A percentile compares a stretch with the other conserved stretches of the same genome.
These are phyloP conservation scores for Laticauda laticaudata DNA, from an alignment of 2,113 vertebrate species.

Conservation along the genomic window DNA sequence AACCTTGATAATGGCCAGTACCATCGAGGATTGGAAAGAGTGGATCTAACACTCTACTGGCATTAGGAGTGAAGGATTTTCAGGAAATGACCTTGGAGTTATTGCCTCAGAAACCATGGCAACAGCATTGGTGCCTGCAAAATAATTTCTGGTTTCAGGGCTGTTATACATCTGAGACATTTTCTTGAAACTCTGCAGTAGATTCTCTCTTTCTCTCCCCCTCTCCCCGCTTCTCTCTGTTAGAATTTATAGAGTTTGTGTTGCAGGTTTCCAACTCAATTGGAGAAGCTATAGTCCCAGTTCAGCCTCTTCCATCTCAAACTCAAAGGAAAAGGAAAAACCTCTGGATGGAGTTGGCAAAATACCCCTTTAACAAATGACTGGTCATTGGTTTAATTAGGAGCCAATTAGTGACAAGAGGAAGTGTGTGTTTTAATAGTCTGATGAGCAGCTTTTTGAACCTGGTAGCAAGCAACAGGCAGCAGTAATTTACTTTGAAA, in stretches of 20 bases:
- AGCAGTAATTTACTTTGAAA: neutral
- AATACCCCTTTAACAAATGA: slow-evolving; percentile 26
- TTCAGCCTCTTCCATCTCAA: neutral
- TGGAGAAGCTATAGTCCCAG: neutral
- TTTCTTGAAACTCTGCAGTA: slow-evolving; percentile 15
- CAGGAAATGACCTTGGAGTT: slow-evolving; percentile 59
- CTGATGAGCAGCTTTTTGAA: neutral
- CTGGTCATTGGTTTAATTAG: neutral
- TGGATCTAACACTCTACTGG: neutral
- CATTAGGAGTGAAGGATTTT: slow-evolving; percentile 29
- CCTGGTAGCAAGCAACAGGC: neutral
- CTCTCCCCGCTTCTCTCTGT: too few species aligned
- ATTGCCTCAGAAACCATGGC: slow-evolving; percentile 64
- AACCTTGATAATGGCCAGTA: neutral
- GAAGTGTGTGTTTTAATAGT: slow-evolving; percentile 13
- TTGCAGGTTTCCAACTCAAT: neutral
- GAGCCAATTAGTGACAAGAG: slow-evolving; percentile 7
- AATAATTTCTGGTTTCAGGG: slow-evolving; percentile 55
- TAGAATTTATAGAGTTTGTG: neutral
- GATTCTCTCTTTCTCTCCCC: neutral
- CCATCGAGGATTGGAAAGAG: neutral
- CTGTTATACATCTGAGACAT: slow-evolving; percentile 47
- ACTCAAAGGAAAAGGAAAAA: slow-evolving; percentile 10
- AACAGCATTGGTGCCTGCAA: slow-evolving; percentile 58
- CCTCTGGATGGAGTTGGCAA: neutral